Conservation (phyloP, 2,888 invertebrate genomes). For the Sceliomorpha sp. region DNA sequence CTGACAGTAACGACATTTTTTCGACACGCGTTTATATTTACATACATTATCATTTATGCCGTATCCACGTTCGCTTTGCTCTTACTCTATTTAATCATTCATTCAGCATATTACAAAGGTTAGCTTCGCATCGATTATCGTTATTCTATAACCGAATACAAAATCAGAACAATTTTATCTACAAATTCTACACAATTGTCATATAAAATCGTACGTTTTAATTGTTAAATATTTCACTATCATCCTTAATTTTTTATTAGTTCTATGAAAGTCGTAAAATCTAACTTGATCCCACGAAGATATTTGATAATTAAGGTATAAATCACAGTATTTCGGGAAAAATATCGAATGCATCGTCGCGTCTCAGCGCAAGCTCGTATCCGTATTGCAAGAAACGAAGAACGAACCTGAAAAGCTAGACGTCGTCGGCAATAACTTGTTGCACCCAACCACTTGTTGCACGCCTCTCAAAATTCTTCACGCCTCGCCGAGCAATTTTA, state of each 20-base stretch:
- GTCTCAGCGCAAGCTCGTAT: neutral
- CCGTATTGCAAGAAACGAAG: constrained; percentile 30
- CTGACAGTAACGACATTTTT: constrained; percentile 49
- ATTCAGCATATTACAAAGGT: no score
- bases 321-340: constrained; percentile 7
- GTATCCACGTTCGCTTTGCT: constrained; percentile 11
- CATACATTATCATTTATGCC: constrained; percentile 42
- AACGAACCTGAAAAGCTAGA: constrained; percentile 62
- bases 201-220: no score
- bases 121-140: no score
- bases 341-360: constrained; percentile 4
- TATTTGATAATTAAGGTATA: neutral
- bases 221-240: no score
- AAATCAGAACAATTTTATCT: no score
- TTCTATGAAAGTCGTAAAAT: no score
- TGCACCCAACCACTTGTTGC: constrained; percentile 77
- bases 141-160: no score
- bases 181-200: no score
- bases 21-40: constrained; percentile 46
- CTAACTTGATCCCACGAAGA: no score
- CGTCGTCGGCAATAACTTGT: constrained; percentile 72
- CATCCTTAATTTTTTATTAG: no score
- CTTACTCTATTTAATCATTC: constrained; percentile 23
- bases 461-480: constrained; percentile 75
- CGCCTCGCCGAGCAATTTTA: constrained; percentile 72